phyloP scores from a whole-genome alignment of 2,113 vertebrate genomes.

The Sciurus niger region DNA sequence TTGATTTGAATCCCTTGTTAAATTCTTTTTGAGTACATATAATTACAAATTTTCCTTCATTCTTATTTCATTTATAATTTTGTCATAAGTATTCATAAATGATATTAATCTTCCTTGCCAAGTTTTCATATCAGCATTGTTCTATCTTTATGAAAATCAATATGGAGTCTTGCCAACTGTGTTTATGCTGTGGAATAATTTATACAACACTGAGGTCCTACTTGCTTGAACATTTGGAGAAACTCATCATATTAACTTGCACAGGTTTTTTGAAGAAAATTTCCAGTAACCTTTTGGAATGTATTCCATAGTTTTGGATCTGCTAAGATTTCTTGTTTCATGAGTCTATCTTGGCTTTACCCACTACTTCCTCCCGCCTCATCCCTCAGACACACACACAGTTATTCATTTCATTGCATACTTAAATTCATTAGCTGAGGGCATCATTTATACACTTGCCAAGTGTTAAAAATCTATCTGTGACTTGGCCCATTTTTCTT shows the following conservation, averaged over 20 bases:
- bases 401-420: background rate
- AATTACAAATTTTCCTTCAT: conserved; percentile 28
- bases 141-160: conserved; percentile 44
- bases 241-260: background rate
- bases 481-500: background rate
- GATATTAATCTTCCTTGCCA: conserved; percentile 35
- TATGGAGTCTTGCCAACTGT: background rate
- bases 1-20: conserved; percentile 25
- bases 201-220: background rate
- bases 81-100: conserved; percentile 11
- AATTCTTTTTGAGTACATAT: conserved; percentile 2
- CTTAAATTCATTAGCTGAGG: background rate
- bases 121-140: background rate
- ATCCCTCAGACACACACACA: background rate
- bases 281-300: background rate
- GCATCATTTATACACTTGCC: background rate
- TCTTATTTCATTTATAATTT: conserved; percentile 57
- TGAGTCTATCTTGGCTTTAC: background rate
- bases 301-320: background rate
- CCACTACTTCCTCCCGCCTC: rapidly evolving
- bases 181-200: conserved; percentile 36
- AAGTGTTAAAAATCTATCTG: background rate
- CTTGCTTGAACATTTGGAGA: conserved; percentile 21
- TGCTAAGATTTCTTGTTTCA: background rate
- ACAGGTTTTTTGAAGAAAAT: conserved; percentile 19